phyloP scores from a whole-genome alignment of 2,888 invertebrate species.

The Chymomyza procnemis region DNA sequence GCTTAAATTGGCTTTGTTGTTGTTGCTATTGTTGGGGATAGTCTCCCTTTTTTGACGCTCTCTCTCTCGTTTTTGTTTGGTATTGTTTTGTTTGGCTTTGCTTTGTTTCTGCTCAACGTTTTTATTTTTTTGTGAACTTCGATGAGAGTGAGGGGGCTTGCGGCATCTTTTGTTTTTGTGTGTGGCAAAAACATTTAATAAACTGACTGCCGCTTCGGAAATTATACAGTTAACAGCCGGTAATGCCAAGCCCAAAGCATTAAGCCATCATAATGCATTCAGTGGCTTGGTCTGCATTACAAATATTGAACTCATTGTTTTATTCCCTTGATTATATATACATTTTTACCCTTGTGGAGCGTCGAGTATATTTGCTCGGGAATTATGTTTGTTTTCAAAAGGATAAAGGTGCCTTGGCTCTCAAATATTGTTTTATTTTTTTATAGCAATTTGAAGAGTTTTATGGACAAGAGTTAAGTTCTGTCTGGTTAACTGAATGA shows the following conservation, averaged over 20 bases:
- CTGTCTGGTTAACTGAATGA: too few relatives aligned
- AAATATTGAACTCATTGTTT: slow-evolving; percentile 21
- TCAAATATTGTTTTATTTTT: too few relatives aligned
- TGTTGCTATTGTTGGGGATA: slow-evolving; percentile 10
- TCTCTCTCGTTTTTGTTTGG: background rate
- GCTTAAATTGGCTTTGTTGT: slow-evolving; percentile 7
- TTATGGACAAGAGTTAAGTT: too few relatives aligned
- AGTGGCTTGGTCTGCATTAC: slow-evolving; percentile 22
- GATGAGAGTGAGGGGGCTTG: background rate
- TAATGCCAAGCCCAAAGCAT: slow-evolving; percentile 24
- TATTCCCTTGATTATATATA: background rate
- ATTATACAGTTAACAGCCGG: slow-evolving; percentile 47
- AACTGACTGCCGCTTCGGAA: slow-evolving; percentile 60
- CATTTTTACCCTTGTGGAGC: slow-evolving; percentile 7
- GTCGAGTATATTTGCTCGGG: background rate
- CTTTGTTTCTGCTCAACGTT: background rate
- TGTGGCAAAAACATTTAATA: slow-evolving; percentile 43
- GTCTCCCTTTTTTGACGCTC: background rate
- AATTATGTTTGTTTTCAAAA: background rate
- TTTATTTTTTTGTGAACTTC: background rate
- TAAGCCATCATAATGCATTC: slow-evolving; percentile 33
- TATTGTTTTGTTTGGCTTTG: slow-evolving; percentile 2
- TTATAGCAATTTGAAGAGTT: too few relatives aligned
- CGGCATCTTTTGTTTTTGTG: background rate
- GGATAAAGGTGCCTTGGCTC: background rate